Conservation (phyloP, 2,797 vertebrate genomes). For the Falco peregrinus region DNA sequence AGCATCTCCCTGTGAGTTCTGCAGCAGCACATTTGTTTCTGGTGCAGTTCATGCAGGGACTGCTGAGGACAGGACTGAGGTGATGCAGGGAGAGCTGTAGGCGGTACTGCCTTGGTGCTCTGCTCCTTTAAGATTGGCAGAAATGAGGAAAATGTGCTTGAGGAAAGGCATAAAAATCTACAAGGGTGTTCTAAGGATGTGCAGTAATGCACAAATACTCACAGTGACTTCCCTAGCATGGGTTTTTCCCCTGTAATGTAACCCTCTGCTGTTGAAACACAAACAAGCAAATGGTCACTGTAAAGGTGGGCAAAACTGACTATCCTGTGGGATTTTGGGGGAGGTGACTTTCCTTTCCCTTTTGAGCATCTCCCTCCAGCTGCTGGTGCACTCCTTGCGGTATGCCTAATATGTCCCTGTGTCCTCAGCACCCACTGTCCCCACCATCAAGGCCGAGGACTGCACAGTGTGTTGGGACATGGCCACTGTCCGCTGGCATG, state of each 20-base stretch:
- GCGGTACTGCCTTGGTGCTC: not conserved
- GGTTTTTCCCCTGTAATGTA: not conserved
- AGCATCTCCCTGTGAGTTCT: not conserved
- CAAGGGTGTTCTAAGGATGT: not conserved
- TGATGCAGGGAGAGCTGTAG: not conserved
- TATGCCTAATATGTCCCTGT: not conserved
- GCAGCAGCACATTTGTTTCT: not conserved
- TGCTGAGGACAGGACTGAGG: not conserved
- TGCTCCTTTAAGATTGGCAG: not conserved
- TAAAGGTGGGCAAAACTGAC: not conserved
- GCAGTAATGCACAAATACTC: not conserved
- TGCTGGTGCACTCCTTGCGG: rapidly evolving
- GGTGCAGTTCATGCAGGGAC: not conserved
- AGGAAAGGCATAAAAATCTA: not conserved
- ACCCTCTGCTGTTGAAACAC: not conserved
- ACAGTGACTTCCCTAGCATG: not conserved
- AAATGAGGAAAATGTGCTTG: not conserved
- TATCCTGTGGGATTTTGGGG: not conserved
- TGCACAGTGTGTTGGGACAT: constrained; percentile 90
- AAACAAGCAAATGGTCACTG: not conserved
- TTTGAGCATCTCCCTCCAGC: rapidly evolving
- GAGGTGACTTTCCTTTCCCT: not conserved
- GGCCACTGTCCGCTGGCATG: constrained; percentile 86
- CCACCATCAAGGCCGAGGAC: constrained; percentile 84
- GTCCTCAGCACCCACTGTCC: constrained; percentile 86